Evolutionary conservation across 2,888 invertebrate species (phyloP).

Genomic region (Sinodicranocentrus sp.): DNA sequence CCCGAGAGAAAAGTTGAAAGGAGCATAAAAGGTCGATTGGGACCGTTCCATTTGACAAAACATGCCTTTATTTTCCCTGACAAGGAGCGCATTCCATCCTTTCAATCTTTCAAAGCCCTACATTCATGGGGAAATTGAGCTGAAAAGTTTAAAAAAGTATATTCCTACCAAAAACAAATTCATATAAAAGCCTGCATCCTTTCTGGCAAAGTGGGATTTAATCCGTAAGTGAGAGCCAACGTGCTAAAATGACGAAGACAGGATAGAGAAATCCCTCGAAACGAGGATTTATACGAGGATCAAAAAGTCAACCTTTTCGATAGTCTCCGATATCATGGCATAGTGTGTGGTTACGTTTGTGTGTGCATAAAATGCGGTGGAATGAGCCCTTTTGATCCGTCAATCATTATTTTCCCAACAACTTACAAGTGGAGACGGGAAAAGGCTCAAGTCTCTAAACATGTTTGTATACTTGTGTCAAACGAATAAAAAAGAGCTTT

Average conservation of each 20-base stretch:
- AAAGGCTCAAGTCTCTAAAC: constrained; percentile 11
- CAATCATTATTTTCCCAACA: constrained; percentile 39
- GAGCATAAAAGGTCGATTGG: constrained; percentile 42
- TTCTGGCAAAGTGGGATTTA: neutral
- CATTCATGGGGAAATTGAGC: constrained; percentile 46
- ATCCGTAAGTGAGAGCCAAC: constrained; percentile 2
- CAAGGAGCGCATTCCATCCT: neutral
- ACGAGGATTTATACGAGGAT: neutral
- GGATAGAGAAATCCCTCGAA: neutral
- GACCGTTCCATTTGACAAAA: constrained; percentile 54
- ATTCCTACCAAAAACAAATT: neutral
- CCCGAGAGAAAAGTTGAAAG: constrained; percentile 28
- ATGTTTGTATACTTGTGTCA: constrained; percentile 24
- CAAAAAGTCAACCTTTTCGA: constrained; percentile 33
- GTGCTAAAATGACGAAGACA: constrained; percentile 7
- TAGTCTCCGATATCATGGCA: neutral
- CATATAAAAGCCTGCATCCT: neutral
- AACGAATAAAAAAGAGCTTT: constrained; percentile 18
- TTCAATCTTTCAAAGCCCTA: neutral
- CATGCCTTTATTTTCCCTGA: constrained; percentile 35
- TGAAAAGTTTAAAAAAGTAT: constrained; percentile 42
- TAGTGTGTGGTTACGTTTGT: constrained; percentile 26
- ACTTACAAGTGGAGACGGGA: constrained; percentile 12
- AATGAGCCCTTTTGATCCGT: constrained; percentile 40
- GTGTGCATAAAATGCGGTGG: constrained; percentile 37